Conservation (phyloP, 1,140 invertebrate species). For the Linepithema humile region DNA sequence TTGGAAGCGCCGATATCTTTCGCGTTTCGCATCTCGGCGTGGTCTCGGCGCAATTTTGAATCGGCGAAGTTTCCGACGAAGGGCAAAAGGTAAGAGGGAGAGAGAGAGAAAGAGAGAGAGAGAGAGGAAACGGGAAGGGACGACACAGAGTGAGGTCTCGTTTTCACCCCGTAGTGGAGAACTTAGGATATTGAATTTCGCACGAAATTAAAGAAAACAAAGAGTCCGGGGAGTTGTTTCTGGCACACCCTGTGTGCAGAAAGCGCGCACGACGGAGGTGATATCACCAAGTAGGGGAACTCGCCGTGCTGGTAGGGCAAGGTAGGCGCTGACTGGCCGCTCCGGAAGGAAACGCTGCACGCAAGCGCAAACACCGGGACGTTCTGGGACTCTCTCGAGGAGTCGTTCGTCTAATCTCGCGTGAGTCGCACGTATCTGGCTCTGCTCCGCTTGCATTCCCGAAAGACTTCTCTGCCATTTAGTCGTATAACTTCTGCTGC, state of each 20-base stretch:
- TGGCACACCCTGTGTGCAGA: constrained; percentile 70
- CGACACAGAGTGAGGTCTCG: constrained; percentile 27
- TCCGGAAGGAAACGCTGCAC: constrained; percentile 53
- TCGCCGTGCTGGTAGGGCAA: constrained; percentile 57
- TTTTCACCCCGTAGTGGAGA: constrained; percentile 62
- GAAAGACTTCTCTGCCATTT: constrained; percentile 33
- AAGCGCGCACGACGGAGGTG: constrained; percentile 55
- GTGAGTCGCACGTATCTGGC: constrained; percentile 79
- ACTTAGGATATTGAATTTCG: constrained; percentile 71
- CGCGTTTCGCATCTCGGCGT: constrained; percentile 18
- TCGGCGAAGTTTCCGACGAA: constrained; percentile 51
- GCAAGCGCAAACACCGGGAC: constrained; percentile 72
- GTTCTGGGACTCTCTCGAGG: constrained; percentile 73
- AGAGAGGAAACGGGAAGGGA: background rate
- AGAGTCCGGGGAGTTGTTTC: constrained; percentile 68
- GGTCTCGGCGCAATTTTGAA: constrained; percentile 52
- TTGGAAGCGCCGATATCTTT: constrained; percentile 43
- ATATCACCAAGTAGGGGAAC: constrained; percentile 57
- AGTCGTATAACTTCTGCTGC: constrained; percentile 39
- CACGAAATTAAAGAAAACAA: constrained; percentile 73
- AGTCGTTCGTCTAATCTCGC: constrained; percentile 82
- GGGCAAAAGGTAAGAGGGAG: constrained; percentile 26
- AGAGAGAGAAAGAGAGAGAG: background rate
- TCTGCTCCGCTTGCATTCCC: constrained; percentile 30
- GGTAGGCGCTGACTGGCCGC: constrained; percentile 48